phyloP scores from a whole-genome alignment of 2,113 vertebrate species.

The Terrapene triunguis region DNA sequence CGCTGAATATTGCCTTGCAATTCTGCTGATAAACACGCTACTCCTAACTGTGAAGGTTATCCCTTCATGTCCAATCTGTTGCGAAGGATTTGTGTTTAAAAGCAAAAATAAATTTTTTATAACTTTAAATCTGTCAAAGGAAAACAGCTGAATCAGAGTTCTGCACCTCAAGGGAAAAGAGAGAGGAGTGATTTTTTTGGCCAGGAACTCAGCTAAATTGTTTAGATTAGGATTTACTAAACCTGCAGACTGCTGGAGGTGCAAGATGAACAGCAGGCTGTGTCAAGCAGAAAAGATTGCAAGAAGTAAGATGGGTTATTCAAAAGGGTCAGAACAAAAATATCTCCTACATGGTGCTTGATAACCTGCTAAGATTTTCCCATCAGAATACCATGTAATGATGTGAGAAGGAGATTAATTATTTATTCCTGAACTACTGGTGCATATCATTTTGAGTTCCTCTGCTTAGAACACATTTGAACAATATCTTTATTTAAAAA shows the following conservation, averaged over 20 bases:
- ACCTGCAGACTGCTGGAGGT: conserved; percentile 29
- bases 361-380: background rate
- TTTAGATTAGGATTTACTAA: conserved; percentile 72
- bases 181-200: conserved; percentile 47
- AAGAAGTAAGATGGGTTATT: conserved; percentile 37
- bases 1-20: conserved; percentile 12
- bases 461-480: background rate
- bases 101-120: conserved; percentile 68
- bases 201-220: conserved; percentile 59
- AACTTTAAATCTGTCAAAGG: conserved; percentile 63
- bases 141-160: conserved; percentile 64
- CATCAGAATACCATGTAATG: background rate
- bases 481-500: background rate
- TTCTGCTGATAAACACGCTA: conserved; percentile 66
- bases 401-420: background rate
- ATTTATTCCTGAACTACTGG: background rate
- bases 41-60: conserved; percentile 39
- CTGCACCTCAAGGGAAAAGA: conserved; percentile 46
- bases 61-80: conserved; percentile 56
- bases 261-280: conserved; percentile 48
- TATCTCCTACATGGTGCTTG: background rate
- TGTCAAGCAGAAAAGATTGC: conserved; percentile 14
- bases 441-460: background rate
- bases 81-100: conserved; percentile 69
- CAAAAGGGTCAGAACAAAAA: background rate